These are phyloP conservation scores for Spinibarbus caldwelli DNA, from an alignment of 2,797 vertebrate species.

Conservation along the genomic window DNA sequence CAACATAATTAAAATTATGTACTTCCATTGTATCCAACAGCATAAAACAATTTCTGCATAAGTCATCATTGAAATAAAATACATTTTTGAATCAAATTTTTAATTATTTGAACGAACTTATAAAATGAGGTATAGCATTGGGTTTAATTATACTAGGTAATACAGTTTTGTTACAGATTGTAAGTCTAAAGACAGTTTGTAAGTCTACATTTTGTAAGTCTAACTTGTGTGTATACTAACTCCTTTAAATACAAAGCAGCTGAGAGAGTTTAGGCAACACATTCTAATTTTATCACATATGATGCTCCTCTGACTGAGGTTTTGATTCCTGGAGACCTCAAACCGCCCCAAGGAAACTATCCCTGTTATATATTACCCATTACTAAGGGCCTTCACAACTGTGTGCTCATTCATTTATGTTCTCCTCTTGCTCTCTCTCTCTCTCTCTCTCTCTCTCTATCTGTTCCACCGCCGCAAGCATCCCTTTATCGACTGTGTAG, in stretches of 20 bases:
- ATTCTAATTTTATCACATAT: slow-evolving; percentile 15
- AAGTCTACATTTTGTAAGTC: not conserved
- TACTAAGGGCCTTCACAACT: slow-evolving; percentile 41
- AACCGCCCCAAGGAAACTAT: slow-evolving; percentile 27
- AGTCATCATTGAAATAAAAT: too few relatives aligned
- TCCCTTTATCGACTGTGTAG: slow-evolving; percentile 36
- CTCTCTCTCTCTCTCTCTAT: slow-evolving; percentile 13
- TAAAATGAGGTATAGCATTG: too few relatives aligned
- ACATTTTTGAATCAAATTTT: too few relatives aligned
- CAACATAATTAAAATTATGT: too few relatives aligned
- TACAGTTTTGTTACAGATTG: too few relatives aligned
- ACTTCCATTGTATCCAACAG: too few relatives aligned
- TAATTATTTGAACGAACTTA: too few relatives aligned
- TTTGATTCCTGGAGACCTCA: slow-evolving; percentile 27
- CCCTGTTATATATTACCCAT: slow-evolving; percentile 37
- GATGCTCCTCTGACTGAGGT: slow-evolving; percentile 11
- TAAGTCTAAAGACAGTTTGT: too few relatives aligned
- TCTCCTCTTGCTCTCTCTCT: slow-evolving; percentile 37
- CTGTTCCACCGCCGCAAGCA: slow-evolving; percentile 13
- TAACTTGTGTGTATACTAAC: not conserved
- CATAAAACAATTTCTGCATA: too few relatives aligned
- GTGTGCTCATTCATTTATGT: slow-evolving; percentile 35
- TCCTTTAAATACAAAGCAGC: slow-evolving; percentile 11
- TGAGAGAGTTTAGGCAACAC: not conserved
- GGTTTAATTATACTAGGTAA: too few relatives aligned